Evolutionary conservation across 2,888 invertebrate genomes (phyloP), one percentile per base, ranked within the genome.

Genomic region (Mylabris sibirica): DNA sequence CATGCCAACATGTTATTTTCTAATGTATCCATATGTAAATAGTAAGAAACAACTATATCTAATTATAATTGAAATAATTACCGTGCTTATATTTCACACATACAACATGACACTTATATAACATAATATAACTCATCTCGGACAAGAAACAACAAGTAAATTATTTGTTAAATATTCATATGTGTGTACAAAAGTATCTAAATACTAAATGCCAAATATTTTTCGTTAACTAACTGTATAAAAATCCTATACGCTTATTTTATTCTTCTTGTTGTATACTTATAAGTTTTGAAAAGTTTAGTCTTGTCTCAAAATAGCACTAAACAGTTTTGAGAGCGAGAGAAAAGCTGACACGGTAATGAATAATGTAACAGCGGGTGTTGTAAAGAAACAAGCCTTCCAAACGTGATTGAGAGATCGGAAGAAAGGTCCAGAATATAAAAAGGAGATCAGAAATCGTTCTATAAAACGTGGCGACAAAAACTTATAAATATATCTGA

Each of bases 371-470:
- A 84, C 81, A 84, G 84, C 79, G 81, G 83, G 81, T 80, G 82
- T 82, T 82, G 83, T 82, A 83, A 84, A 84, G 84, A 84, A 84
- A 84, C 84, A 84, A 84, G 82, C 82, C 83, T 82, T 80, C 79
- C 76, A 78, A 53, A 79, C 82, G 82, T 84, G 84, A 84, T 84
- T 84, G 84, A 84, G 84, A 84, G 84, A 84, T 84, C 83, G 84
- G 79, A 81, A 79, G 84, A 81, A 81, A 82, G 84, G 84, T 80
- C 77, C 81, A 79, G 85, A 84, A 85, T 85, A 85, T 84, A 84
- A 85, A 85, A 85, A 84, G 84, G 85, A 84, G 84, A 84, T 84
- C 84, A 84, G 84, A 83, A 85, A 85, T 85, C 85, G 85, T 84
- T 85, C 83, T 84, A 79, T 24, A 49, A 12, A 53, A 44, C 77